Percentiles rank a stretch among this genome's conserved stretches.
Conservation (phyloP, 64 coral and sea anemone species). For the Catalaphyllia jardinei region DNA sequence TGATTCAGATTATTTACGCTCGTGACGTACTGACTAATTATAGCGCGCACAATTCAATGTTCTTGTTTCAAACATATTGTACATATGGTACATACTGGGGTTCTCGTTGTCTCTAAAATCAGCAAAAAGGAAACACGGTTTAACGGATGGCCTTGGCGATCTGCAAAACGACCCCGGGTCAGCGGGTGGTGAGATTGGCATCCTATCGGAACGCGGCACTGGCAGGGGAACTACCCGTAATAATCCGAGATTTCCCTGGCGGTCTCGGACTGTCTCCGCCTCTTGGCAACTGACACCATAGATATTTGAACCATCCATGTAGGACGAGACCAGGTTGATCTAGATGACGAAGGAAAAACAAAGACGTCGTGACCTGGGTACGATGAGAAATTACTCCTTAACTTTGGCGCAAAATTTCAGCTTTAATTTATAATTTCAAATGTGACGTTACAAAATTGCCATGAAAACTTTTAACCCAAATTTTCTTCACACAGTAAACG, state of each 20-base stretch:
- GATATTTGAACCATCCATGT: neutral
- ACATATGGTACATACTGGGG: neutral
- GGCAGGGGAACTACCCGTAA: neutral
- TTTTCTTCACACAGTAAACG: too few species aligned
- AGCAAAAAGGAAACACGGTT: neutral
- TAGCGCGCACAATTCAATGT: neutral
- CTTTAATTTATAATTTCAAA: too few species aligned
- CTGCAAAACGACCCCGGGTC: neutral
- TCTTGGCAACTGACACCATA: neutral
- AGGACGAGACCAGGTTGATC: neutral
- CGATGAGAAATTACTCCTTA: too few species aligned
- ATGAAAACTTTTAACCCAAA: too few species aligned
- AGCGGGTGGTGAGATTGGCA: neutral
- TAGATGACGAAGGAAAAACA: neutral
- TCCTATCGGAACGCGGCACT: neutral
- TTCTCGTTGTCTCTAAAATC: slow-evolving; percentile 22
- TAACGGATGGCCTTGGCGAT: neutral
- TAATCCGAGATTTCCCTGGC: neutral
- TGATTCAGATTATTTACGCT: too few species aligned
- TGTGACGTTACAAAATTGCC: too few species aligned
- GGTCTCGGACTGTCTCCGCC: neutral
- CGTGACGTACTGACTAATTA: too few species aligned
- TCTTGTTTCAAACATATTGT: neutral
- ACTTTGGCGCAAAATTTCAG: too few species aligned
- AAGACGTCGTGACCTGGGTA: too few species aligned